A percentile compares a stretch with the other conserved stretches of the same genome.
Conservation (phyloP, 1,140 invertebrate genomes). For the Aphelenchoides fujianensis region DNA sequence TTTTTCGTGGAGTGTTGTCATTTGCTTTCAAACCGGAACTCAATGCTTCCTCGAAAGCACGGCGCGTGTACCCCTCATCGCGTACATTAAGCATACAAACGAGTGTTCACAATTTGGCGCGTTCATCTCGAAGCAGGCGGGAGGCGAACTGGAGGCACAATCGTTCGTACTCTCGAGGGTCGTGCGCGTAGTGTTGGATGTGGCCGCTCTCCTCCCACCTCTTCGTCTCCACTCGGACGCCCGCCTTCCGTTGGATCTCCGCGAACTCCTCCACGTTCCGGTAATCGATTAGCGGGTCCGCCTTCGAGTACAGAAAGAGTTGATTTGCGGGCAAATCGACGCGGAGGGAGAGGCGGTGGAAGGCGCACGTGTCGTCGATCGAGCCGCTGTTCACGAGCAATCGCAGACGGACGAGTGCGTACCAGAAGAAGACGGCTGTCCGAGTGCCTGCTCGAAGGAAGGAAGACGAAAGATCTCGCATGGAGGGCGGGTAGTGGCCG, state of each 20-base stretch:
- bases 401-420: no score
- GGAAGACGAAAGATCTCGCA: not conserved
- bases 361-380: not conserved
- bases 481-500: not conserved
- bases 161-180: not conserved
- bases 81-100: no score
- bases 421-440: no score
- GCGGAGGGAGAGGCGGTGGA: not conserved
- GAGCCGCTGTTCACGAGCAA: not conserved
- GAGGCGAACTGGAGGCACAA: not conserved
- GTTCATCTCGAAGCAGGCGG: not conserved
- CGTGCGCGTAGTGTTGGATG: not conserved
- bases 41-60: no score
- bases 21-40: no score
- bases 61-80: no score
- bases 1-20: no score
- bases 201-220: not conserved
- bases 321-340: not conserved
- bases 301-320: not conserved
- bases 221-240: not conserved
- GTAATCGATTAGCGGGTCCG: not conserved
- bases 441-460: no score
- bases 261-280: conserved; percentile 1
- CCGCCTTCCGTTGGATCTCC: not conserved
- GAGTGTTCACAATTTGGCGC: not conserved